Evolutionary conservation across 1,140 invertebrate genomes (phyloP), one percentile per base, ranked within the genome.

Genomic region (Telenomus remus): DNA sequence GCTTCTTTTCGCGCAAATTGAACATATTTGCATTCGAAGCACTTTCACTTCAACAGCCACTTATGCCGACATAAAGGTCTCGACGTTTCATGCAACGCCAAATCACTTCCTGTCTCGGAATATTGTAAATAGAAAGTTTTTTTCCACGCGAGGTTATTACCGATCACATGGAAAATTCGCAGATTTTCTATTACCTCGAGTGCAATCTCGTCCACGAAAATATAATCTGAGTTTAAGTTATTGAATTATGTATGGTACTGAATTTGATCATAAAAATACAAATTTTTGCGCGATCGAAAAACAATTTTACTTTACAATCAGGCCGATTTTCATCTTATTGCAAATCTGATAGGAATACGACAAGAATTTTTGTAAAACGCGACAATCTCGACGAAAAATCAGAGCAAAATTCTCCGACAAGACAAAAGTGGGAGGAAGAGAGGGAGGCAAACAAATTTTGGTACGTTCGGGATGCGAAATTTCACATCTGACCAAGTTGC

Each of bases 11-110:
- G 56, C 54, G 51, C 48, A 66, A 74, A 74, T 74, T 68, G 56
- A 66, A 74, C 63, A 74, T 68, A 74, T 74, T 74, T 74, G 63
- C 71, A 68, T 73, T 73, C 56, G 61, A 43, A 54, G 63, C 56
- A 73, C 61, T 73, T 74, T 74, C 68, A 74, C 61, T 74, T 74
- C 51, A 68, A 68, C 63, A 49, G 47, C 71, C 57, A 73, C 57
- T 74, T 74, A 51, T 39, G 57, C 46, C 57, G 46, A 63, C 47
- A 74, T 74, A 74, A 74, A 74, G 51, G 63, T 53, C 5, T 54
- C 46, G 56, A 27, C 61, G 33, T 49, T 73, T 66, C 60, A 61
- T 65, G 61, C 43, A 37, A 46, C n/a, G 46, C 50, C 47, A 39
- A 73, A 73, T 47, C 55, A 61, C 61, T 73, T 60, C 54, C 50